These are phyloP conservation scores for Drosophila nikananu DNA, from an alignment of 1,140 invertebrate species.

Conservation along the genomic window DNA sequence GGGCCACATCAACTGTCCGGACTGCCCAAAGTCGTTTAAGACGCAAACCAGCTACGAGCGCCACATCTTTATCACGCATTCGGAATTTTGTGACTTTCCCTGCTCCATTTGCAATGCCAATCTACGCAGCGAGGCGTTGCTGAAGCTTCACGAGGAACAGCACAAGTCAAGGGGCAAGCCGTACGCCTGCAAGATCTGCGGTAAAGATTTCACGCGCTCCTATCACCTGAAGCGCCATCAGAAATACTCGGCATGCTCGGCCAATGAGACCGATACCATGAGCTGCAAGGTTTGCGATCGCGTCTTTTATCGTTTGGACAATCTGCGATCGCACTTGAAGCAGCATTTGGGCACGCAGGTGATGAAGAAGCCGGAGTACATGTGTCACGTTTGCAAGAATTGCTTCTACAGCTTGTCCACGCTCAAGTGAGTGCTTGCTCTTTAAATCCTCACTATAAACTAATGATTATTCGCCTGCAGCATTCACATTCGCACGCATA, in stretches of 20 bases:
- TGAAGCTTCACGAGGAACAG: conserved; percentile 78
- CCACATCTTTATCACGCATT: conserved; percentile 83
- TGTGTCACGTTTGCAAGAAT: conserved; percentile 89
- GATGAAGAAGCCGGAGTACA: conserved; percentile 88
- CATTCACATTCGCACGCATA: conserved; percentile 90
- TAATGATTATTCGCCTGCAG: conserved; percentile 49
- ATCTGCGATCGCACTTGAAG: conserved; percentile 91
- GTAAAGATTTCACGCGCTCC: conserved; percentile 90
- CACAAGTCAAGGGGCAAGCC: conserved; percentile 81
- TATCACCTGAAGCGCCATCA: conserved; percentile 92
- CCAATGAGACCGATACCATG: conserved; percentile 83
- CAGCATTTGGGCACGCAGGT: conserved; percentile 89
- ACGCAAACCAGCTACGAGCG: conserved; percentile 82
- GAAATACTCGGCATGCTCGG: conserved; percentile 90
- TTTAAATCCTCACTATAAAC: not conserved
- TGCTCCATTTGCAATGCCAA: conserved; percentile 84
- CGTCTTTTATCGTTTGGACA: conserved; percentile 91
- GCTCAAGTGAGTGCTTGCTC: conserved; percentile 82
- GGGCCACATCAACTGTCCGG: conserved; percentile 83
- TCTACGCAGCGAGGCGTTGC: conserved; percentile 68
- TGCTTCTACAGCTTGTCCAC: conserved; percentile 90
- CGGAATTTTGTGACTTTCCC: conserved; percentile 70
- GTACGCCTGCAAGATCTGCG: conserved; percentile 86
- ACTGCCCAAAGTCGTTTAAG: conserved; percentile 85
- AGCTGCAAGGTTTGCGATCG: conserved; percentile 89